Evolutionary conservation across 2,113 vertebrate species (phyloP).

Genomic region (Pimephales promelas): DNA sequence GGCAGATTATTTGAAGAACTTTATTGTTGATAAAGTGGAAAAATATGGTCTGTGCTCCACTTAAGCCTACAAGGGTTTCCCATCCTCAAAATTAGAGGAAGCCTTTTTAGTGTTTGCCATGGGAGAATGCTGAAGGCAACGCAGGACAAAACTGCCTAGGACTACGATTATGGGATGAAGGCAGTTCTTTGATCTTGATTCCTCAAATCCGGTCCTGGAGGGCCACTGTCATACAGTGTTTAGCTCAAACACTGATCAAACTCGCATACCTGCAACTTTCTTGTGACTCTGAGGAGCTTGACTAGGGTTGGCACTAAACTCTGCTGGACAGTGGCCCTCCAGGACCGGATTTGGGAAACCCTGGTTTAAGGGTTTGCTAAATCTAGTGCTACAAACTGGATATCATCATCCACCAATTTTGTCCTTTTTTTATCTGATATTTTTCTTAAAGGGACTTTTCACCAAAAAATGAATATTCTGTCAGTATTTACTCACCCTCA

Average conservation of each 20-base stretch:
- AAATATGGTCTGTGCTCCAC: slow-evolving; percentile 72
- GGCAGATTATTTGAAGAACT: slow-evolving; percentile 73
- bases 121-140: background rate
- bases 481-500: too few species aligned
- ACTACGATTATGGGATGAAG: background rate
- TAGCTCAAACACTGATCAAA: too few species aligned
- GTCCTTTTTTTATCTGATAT: background rate
- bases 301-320: too few species aligned
- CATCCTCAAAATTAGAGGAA: background rate
- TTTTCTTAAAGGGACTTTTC: too few species aligned
- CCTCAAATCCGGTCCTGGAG: too few species aligned
- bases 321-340: too few species aligned
- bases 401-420: background rate
- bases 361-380: background rate
- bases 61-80: slow-evolving; percentile 30
- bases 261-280: too few species aligned
- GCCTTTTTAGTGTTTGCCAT: background rate
- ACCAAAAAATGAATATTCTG: too few species aligned
- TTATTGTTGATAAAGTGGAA: slow-evolving; percentile 71
- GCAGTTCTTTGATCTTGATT: background rate
- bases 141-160: background rate
- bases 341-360: too few species aligned
- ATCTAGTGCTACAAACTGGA: background rate
- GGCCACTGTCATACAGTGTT: too few species aligned
- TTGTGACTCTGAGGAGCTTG: too few species aligned